These are phyloP conservation scores for Drosophila quasianomalipes DNA, from an alignment of 2,888 invertebrate genomes.

Conservation along the genomic window DNA sequence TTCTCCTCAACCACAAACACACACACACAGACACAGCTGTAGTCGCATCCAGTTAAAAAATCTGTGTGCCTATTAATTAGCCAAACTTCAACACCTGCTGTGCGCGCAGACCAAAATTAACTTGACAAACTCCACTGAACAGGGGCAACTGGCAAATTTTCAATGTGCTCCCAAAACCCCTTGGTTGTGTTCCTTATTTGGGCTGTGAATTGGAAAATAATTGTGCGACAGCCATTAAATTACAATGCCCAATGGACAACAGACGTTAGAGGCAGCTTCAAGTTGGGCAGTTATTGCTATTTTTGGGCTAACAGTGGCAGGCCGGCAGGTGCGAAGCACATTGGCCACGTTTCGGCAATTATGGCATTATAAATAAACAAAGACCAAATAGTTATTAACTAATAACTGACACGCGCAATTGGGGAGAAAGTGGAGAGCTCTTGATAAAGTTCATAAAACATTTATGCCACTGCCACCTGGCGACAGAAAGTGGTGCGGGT, in stretches of 20 bases:
- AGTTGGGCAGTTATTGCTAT: constrained; percentile 9
- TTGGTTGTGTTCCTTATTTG: constrained; percentile 29
- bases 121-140: constrained; percentile 56
- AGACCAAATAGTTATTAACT: constrained; percentile 77
- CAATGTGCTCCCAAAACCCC: neutral
- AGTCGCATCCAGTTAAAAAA: constrained; percentile 58
- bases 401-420: constrained; percentile 63
- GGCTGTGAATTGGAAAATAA: constrained; percentile 78
- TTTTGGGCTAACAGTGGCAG: constrained; percentile 16
- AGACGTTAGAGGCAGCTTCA: constrained; percentile 14
- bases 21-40: constrained; percentile 23
- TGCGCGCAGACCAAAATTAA: constrained; percentile 59
- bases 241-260: constrained; percentile 69
- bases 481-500: constrained; percentile 17
- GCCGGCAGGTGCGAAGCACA: constrained; percentile 53
- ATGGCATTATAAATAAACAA: constrained; percentile 77
- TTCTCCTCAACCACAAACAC: neutral
- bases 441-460: constrained; percentile 59
- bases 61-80: constrained; percentile 77
- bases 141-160: constrained; percentile 29
- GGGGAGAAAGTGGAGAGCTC: neutral
- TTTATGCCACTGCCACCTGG: constrained; percentile 64
- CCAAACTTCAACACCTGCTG: constrained; percentile 79
- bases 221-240: constrained; percentile 76
- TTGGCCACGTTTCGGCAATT: constrained; percentile 70